phyloP scores from a whole-genome alignment of 2,113 vertebrate genomes.

The Nyctereutes procyonoides region DNA sequence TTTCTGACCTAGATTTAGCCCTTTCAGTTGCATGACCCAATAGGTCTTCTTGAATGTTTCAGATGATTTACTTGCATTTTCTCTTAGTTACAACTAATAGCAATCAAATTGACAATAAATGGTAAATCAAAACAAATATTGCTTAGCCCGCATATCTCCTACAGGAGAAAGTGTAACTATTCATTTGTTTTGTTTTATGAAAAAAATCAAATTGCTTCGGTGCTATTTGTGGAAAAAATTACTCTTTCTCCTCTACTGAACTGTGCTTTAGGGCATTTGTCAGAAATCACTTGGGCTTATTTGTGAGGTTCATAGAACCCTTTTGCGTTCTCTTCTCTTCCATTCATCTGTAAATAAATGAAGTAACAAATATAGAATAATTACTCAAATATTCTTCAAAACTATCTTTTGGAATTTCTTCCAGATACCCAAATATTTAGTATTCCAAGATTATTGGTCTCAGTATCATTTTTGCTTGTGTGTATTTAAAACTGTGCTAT shows the following conservation, averaged over 20 bases:
- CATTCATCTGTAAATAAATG: not conserved
- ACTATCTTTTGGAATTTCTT: not conserved
- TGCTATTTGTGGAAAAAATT: not conserved
- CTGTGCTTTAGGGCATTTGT: not conserved
- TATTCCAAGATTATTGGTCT: not conserved
- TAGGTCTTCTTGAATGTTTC: not conserved
- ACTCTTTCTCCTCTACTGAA: not conserved
- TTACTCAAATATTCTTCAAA: not conserved
- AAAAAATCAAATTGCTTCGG: not conserved
- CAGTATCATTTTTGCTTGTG: not conserved
- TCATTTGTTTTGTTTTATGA: not conserved
- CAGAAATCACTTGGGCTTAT: not conserved
- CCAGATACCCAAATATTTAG: not conserved
- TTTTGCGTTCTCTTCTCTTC: not conserved
- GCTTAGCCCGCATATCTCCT: not conserved
- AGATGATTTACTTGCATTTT: not conserved
- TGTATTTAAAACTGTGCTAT: not conserved
- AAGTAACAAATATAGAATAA: not conserved
- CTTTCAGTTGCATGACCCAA: not conserved
- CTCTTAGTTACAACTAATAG: not conserved
- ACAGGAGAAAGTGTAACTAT: not conserved
- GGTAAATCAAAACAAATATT: not conserved
- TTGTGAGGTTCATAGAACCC: not conserved
- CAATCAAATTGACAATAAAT: not conserved
- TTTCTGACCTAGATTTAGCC: not conserved